Evolutionary conservation across 2,797 vertebrate species (phyloP), one percentile per base, ranked within the genome.

Genomic region (Epinephelus awoara): DNA sequence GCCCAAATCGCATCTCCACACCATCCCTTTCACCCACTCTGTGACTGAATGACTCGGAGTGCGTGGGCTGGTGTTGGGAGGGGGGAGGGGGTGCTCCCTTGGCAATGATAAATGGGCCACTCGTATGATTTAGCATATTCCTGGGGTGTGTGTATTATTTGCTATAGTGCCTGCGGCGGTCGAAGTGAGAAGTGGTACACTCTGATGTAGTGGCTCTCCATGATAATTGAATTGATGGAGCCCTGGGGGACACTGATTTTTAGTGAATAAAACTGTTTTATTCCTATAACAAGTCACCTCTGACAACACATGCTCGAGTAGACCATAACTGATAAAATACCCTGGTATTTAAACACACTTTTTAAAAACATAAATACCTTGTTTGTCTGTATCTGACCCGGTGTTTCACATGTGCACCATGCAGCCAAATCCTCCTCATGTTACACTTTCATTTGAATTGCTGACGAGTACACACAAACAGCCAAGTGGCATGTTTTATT

Each of bases 401-500:
- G 55, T 70, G 44, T 68, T 68, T 76, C 42, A 34, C 4, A 56
- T 34, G 40, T 25, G 64, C 67, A 65, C 64, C 63, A 66, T 67
- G 55, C 47, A n/a, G 61, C 67, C 63, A 61, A 64, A 82, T 54
- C 72, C 58, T 84, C 64, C 80, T 86, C 67, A 2, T 84, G 82
- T 91, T 91, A 83, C 81, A 85, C 84, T 85, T 90, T 81, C 88
- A 87, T 94, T 90, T 89, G 87, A 90, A 86, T 84, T 15, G 27
- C 85, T 77, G 77, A 90, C 34, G 49, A 65, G n/a, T 56, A 66
- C 69, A 54, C 57, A 57, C 63, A 85, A 80, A 92, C 49, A 75
- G 61, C 73, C 67, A 17, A 56, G 81, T 74, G 65, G 76, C 90
- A 92, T 94, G 94, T 94, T 95, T 96, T 95, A 93, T 91, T 95